These are phyloP conservation scores for Eupithecia inturbata DNA, from an alignment of 2,888 invertebrate genomes.

Conservation along the genomic window DNA sequence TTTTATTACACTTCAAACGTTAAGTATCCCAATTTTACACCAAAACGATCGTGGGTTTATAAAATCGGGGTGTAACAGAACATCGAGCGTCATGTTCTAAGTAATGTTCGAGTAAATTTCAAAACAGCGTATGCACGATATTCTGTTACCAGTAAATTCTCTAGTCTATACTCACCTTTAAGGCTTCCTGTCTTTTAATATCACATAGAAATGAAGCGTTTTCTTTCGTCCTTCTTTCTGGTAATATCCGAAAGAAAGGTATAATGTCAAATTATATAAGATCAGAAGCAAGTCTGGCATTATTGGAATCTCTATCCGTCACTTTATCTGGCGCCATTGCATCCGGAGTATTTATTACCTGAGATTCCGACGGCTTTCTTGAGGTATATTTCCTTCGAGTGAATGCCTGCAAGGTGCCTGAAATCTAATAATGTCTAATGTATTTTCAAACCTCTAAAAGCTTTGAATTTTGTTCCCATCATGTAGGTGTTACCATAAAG, in stretches of 20 bases:
- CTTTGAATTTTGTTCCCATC: not conserved
- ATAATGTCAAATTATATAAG: not conserved
- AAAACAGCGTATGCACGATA: too few relatives aligned
- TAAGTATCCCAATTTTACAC: too few relatives aligned
- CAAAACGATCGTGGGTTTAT: too few relatives aligned
- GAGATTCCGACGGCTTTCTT: not conserved
- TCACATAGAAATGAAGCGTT: not conserved
- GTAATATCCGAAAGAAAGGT: not conserved
- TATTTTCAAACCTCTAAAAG: not conserved
- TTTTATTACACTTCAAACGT: too few relatives aligned
- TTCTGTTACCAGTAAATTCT: too few relatives aligned
- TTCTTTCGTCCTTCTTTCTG: not conserved
- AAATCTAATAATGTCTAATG: not conserved
- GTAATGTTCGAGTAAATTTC: too few relatives aligned
- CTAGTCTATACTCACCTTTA: too few relatives aligned
- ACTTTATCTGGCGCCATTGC: not conserved
- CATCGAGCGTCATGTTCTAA: too few relatives aligned
- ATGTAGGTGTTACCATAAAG: not conserved
- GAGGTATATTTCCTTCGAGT: not conserved
- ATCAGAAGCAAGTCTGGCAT: not conserved
- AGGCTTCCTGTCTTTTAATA: not conserved
- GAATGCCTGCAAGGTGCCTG: not conserved
- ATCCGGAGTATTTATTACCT: not conserved
- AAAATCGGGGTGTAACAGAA: too few relatives aligned
- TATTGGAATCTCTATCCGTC: not conserved